Conservation (phyloP, 2,797 vertebrate genomes). For the Dallia pectoralis region DNA sequence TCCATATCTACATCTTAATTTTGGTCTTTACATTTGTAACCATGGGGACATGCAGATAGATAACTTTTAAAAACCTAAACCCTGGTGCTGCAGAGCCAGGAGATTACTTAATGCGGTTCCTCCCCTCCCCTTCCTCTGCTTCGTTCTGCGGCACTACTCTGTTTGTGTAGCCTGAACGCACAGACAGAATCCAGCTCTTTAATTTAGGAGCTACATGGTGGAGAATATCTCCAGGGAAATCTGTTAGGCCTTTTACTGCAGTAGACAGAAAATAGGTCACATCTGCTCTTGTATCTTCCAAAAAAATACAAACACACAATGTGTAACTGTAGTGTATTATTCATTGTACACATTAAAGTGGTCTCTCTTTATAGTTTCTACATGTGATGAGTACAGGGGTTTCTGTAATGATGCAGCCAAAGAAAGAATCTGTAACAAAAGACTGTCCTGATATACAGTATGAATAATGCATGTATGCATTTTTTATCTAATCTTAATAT, state of each 20-base stretch:
- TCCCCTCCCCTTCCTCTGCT: conserved; percentile 23
- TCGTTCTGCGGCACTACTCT: conserved; percentile 37
- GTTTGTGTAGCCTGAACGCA: conserved; percentile 28
- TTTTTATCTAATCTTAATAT: no score
- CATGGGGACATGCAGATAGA: no score
- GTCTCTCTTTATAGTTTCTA: background rate
- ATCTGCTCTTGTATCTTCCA: background rate
- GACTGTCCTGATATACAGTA: no score
- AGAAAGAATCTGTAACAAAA: no score
- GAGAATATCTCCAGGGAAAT: conserved; percentile 60
- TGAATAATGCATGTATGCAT: no score
- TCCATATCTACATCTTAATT: no score
- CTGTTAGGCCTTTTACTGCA: conserved; percentile 48
- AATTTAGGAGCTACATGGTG: conserved; percentile 47
- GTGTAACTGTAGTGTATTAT: background rate
- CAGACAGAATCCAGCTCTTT: conserved; percentile 54
- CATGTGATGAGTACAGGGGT: background rate
- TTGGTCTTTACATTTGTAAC: no score
- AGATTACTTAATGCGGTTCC: conserved; percentile 26
- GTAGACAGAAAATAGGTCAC: conserved; percentile 12
- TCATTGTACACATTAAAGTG: background rate
- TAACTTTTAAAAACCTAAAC: conserved; percentile 10
- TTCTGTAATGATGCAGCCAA: no score
- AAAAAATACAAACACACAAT: background rate
- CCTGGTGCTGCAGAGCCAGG: background rate